These are phyloP conservation scores for Trachelus troglodyta DNA, from an alignment of 2,888 invertebrate species.

Conservation along the genomic window DNA sequence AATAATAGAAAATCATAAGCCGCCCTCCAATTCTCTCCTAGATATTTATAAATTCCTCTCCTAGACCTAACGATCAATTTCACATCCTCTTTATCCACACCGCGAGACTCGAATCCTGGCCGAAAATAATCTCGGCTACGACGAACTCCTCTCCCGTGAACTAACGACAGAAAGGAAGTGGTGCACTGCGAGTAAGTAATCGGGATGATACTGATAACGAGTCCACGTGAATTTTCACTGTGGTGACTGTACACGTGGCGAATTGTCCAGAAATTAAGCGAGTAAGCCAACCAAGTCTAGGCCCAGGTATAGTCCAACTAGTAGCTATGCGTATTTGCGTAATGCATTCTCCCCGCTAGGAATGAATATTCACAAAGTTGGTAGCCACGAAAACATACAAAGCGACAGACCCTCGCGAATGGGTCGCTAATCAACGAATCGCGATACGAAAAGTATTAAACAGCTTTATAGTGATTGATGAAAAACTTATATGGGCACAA, in stretches of 20 bases:
- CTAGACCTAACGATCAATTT: not conserved
- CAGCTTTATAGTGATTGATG: not conserved
- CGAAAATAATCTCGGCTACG: not conserved
- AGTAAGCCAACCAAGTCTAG: not conserved
- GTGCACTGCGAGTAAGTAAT: not conserved
- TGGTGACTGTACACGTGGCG: not conserved
- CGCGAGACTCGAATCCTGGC: not conserved
- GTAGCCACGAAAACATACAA: not conserved
- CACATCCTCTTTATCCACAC: not conserved
- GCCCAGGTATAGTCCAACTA: not conserved
- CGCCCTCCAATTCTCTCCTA: not conserved
- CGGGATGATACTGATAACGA: not conserved
- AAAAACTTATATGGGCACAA: not conserved
- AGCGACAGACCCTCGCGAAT: not conserved
- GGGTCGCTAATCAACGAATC: not conserved
- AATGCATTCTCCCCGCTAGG: not conserved
- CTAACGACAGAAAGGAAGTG: not conserved
- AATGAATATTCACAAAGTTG: not conserved
- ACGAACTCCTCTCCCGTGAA: not conserved
- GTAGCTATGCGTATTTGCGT: not conserved
- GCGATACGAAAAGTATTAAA: not conserved
- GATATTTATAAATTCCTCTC: not conserved
- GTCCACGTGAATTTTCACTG: not conserved
- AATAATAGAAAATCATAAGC: not conserved
- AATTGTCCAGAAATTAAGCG: not conserved